Conservation (phyloP, 2,888 invertebrate species). For the Fabriciana adippe region DNA sequence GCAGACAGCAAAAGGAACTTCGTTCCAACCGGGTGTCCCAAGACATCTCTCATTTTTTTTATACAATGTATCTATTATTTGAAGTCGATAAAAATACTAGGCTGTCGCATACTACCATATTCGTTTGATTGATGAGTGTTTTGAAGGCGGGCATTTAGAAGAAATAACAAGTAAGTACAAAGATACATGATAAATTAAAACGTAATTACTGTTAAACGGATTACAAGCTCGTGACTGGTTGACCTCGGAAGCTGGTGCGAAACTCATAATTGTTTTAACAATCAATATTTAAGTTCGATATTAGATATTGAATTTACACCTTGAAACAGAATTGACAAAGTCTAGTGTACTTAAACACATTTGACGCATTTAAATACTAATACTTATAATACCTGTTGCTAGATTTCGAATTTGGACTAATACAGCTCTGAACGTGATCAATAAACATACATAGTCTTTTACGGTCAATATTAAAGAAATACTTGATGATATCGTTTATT, state of each 20-base stretch:
- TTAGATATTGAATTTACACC: background rate
- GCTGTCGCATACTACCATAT: background rate
- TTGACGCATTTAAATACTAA: too few relatives aligned
- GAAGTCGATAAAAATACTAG: background rate
- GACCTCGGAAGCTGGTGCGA: slow-evolving; percentile 50
- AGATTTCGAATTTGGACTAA: too few relatives aligned
- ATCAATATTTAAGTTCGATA: slow-evolving; percentile 36
- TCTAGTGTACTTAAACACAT: too few relatives aligned
- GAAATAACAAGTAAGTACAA: slow-evolving; percentile 5
- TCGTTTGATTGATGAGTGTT: background rate
- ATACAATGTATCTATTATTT: too few relatives aligned
- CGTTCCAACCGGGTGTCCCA: too few relatives aligned
- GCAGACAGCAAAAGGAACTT: too few relatives aligned
- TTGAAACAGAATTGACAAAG: background rate
- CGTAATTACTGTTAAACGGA: slow-evolving; percentile 19
- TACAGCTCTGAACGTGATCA: too few relatives aligned
- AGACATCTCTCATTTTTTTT: too few relatives aligned
- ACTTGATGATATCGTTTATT: too few relatives aligned
- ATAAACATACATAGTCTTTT: too few relatives aligned
- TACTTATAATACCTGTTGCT: too few relatives aligned
- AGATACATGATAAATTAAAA: slow-evolving; percentile 2
- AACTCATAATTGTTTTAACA: slow-evolving; percentile 45
- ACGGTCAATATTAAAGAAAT: too few relatives aligned
- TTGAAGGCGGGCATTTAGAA: slow-evolving; percentile 4
- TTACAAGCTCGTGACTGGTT: slow-evolving; percentile 47